Evolutionary conservation across 2,888 invertebrate genomes (phyloP), one percentile per base, ranked within the genome.

Genomic region (Macroteleia sp.): DNA sequence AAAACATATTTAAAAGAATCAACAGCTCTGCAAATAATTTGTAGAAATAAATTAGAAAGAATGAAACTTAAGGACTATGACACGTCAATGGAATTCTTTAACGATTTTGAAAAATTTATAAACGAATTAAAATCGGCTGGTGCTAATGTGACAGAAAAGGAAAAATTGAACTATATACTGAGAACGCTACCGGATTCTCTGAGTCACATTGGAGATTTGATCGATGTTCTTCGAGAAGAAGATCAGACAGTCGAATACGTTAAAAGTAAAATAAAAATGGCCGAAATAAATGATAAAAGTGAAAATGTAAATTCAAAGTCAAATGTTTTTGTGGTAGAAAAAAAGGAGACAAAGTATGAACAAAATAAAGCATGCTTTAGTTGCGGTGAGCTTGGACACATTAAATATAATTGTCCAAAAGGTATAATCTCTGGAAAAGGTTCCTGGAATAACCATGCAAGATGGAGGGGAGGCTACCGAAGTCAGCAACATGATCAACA

Each of bases 191-290:
- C 71, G 2, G 46, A 44, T 19, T 22, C 62, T 0, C 5, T 30
- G 1, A 70, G 61, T 14, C 6, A 61, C 16, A 59, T 70, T 1
- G 70, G 61, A 10, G 70, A 70, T 10, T 34, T 64, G 4, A 17
- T 73, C 1, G 64, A 73, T 17, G 41, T 81, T 5, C 34, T 83
- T 78, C 74, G 75, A 54, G 81, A 77, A 57, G 59, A 77, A 16
- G 82, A 86, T 19, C 76, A 79, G 73, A 86, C 82, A 9, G 77
- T 71, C 1, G 84, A 83, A 3, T 87, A 83, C 69, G 39, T 87
- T 6, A 85, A 83, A 80, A 79, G 17, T 28, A 86, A 87, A 80
- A 82, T 85, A 16, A 56, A 70, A 52, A 62, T 82, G 74, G 44
- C 19, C 8, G 61, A 75, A 32, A 34, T 61, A 19, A 69, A 22